These are phyloP conservation scores for Sphaeridia pumilis DNA, from an alignment of 2,888 invertebrate genomes.

Conservation along the genomic window DNA sequence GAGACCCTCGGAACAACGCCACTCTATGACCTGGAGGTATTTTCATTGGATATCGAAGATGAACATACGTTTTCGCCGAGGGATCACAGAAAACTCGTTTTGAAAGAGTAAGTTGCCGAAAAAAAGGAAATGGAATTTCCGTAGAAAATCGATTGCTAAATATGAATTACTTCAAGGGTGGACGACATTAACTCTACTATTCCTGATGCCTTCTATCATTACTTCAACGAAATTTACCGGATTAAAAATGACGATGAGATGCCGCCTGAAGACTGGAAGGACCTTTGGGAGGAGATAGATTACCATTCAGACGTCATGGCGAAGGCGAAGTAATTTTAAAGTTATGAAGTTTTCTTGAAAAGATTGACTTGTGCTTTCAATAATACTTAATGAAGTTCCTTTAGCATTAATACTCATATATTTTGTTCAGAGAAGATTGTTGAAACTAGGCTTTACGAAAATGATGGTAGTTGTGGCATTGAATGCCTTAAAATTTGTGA, in stretches of 20 bases:
- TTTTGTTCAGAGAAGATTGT: too few relatives aligned
- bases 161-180: conserved; percentile 15
- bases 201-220: conserved; percentile 72
- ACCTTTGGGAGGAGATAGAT: conserved; percentile 92
- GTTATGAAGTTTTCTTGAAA: too few relatives aligned
- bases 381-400: too few relatives aligned
- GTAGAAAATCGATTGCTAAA: too few relatives aligned
- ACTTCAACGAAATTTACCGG: conserved; percentile 72
- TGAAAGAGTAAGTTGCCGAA: conserved; percentile 48
- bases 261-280: conserved; percentile 80
- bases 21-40: conserved; percentile 64
- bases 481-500: too few relatives aligned
- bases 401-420: too few relatives aligned
- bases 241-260: conserved; percentile 82
- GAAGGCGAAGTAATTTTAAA: too few relatives aligned
- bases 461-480: too few relatives aligned
- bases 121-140: too few relatives aligned
- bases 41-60: conserved; percentile 47
- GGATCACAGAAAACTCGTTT: conserved; percentile 28
- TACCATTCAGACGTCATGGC: too few relatives aligned
- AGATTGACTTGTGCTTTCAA: too few relatives aligned
- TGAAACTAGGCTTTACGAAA: conserved; percentile 70
- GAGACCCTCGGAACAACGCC: conserved; percentile 85
- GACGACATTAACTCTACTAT: conserved; percentile 41
- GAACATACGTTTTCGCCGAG: conserved; percentile 47